These are phyloP conservation scores for Oscheius sp. DNA, from an alignment of 1,140 invertebrate genomes.

Conservation along the genomic window DNA sequence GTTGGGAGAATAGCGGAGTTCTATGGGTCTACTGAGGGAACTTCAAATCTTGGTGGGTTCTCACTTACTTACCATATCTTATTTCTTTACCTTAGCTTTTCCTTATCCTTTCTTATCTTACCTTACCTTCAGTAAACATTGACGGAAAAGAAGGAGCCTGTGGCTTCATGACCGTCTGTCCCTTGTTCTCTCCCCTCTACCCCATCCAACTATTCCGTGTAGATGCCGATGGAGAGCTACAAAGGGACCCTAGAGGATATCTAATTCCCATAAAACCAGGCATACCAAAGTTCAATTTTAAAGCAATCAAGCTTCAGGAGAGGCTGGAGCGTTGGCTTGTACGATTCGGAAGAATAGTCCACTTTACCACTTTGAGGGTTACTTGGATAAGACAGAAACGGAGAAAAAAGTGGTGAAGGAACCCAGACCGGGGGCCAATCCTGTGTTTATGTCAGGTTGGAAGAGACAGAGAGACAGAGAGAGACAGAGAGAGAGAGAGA, in stretches of 20 bases:
- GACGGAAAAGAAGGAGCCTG: conserved; percentile 78
- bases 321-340: conserved; percentile 90
- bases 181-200: conserved; percentile 61
- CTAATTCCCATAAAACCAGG: conserved; percentile 76
- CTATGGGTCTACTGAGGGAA: conserved; percentile 95
- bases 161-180: conserved; percentile 77
- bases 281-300: not conserved
- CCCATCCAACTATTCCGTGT: conserved; percentile 75
- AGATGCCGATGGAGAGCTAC: conserved; percentile 76
- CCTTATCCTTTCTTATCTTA: too few relatives aligned
- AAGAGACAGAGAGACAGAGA: too few relatives aligned
- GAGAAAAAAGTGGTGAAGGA: conserved; percentile 75
- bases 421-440: conserved; percentile 5
- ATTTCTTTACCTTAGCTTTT: too few relatives aligned
- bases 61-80: too few relatives aligned
- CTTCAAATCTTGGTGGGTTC: conserved; percentile 74
- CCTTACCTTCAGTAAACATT: conserved; percentile 72
- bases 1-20: conserved; percentile 82
- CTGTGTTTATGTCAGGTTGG: too few relatives aligned
- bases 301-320: conserved; percentile 65
- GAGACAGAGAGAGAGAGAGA: too few relatives aligned
- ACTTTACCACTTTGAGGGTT: conserved; percentile 69
- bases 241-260: conserved; percentile 72
- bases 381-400: conserved; percentile 84
- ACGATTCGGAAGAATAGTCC: conserved; percentile 76